These are phyloP conservation scores for Rhagologus leucostigma DNA, from an alignment of 2,113 vertebrate genomes.

Conservation along the genomic window DNA sequence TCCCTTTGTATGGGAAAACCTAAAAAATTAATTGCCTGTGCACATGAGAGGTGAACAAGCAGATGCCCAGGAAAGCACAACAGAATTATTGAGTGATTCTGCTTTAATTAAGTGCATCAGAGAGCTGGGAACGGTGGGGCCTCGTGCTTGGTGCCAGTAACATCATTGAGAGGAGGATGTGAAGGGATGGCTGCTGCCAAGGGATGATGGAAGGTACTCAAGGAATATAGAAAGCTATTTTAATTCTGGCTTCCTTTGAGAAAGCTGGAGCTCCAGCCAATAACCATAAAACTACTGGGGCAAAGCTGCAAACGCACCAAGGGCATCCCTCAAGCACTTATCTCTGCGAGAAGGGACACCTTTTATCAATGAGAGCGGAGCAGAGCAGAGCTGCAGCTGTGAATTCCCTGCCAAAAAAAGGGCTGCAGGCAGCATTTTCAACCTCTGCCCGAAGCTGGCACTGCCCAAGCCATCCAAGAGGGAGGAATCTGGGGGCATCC, in stretches of 20 bases:
- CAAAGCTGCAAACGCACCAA: background rate
- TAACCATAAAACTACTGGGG: conserved; percentile 25
- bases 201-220: conserved; percentile 28
- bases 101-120: conserved; percentile 53
- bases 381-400: background rate
- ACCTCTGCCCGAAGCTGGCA: background rate
- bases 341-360: background rate
- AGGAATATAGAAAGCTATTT: conserved; percentile 42
- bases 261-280: background rate
- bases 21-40: conserved; percentile 56
- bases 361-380: background rate
- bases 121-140: conserved; percentile 11
- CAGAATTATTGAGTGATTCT: conserved; percentile 42
- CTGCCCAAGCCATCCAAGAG: background rate
- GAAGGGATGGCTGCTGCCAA: conserved; percentile 16
- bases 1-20: background rate
- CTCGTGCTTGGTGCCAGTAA: background rate
- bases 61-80: conserved; percentile 35
- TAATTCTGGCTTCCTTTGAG: conserved; percentile 26
- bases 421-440: background rate
- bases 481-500: background rate
- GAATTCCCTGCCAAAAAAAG: background rate
- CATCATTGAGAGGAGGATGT: background rate
- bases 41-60: conserved; percentile 29
- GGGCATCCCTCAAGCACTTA: background rate